Evolutionary conservation across 2,113 vertebrate species (phyloP), one percentile per base, ranked within the genome.

Genomic region (Anhinga rufa): DNA sequence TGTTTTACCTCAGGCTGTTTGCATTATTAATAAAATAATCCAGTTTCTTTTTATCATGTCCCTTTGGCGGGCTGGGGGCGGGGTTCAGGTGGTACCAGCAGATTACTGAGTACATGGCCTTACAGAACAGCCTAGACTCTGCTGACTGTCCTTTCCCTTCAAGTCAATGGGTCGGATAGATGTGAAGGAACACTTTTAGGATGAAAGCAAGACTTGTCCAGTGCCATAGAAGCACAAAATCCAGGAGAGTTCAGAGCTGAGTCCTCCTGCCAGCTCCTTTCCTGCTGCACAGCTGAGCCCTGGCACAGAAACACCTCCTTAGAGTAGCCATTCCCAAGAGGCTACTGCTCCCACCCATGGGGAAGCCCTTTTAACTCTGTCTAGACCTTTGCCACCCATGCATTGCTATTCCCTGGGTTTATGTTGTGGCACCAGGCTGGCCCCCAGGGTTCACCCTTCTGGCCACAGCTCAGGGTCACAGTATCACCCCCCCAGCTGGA

Each of bases 381-480:
- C 25, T 32, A 3, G 4, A 20, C 17, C 28, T 32, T 46, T 58
- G 40, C 34, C 32, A 49, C 54, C 17, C 0, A 0, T 4, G 8
- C 58, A 36, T 20, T 12, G 9, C 29, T 48, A 2, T 29, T 34
- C 34, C 52, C 42, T 68, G 48, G 17, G 16, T 54, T 70, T 65
- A 24, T 49, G 16, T 8, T 52, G 31, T 52, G 49, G 40, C 70
- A 86, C 36, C 31, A 79, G 61, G 31, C 38, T 17, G 24, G 5
- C 3, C 36, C 44, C 22, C 46, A 48, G 29, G 29, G 28, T 51
- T 85, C 46, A 25, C 15, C 15, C 17, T 69, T 21, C 34, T 2
- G 0, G 25, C 5, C 3, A 1, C 48, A 69, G 66, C 44, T 46
- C 10, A 12, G n/a, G 42, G 20, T 88, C 66, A 70, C 44, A 8